Evolutionary conservation across 2,888 invertebrate genomes (phyloP), one percentile per base, ranked within the genome.

Genomic region (Heliconius charithonia): DNA sequence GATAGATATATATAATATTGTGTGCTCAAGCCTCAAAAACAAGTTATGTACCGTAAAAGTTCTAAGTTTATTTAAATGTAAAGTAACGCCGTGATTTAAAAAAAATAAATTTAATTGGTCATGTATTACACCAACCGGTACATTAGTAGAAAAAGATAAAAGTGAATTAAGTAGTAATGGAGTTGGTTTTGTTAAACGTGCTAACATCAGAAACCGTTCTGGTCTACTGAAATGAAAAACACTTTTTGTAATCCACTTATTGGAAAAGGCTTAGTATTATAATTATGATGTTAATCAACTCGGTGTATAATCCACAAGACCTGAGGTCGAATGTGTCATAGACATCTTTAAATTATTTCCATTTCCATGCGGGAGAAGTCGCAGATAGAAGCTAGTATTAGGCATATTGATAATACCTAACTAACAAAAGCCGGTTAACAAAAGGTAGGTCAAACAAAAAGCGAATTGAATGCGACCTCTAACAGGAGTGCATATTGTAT

Each of bases 401-500:
- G 12, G 59, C 22, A n/a, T n/a, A 12, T 25, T 29, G 29, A 27
- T 75, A 29, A 12, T 66, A 65, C 22, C 29, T 41, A 27, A 32
- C 29, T 32, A 25, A 73, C 62, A 62, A 73, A 71, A 73, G 73
- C 63, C 73, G 45, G 37, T 41, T 72, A 67, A 77, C 77, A 77
- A 77, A 77, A 73, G 77, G 73, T 77, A 77, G 73, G 77, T 77
- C 77, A 77, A 78, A 78, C 78, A 81, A 77, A 62, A 79, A 75
- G 81, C 79, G 77, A 79, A 79, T 77, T 77, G 77, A 69, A 63
- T 76, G 63, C 82, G 81, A 80, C 82, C 82, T 82, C 79, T 82
- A 79, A 82, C 82, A 79, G 80, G 82, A 83, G 85, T 86, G 83
- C 84, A 88, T 89, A 91, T 89, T 89, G 72, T 90, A 88, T 87